A percentile compares a stretch with the other conserved stretches of the same genome.
phyloP scores from a whole-genome alignment of 2,797 vertebrate genomes.

The Acropternis orthonyx region DNA sequence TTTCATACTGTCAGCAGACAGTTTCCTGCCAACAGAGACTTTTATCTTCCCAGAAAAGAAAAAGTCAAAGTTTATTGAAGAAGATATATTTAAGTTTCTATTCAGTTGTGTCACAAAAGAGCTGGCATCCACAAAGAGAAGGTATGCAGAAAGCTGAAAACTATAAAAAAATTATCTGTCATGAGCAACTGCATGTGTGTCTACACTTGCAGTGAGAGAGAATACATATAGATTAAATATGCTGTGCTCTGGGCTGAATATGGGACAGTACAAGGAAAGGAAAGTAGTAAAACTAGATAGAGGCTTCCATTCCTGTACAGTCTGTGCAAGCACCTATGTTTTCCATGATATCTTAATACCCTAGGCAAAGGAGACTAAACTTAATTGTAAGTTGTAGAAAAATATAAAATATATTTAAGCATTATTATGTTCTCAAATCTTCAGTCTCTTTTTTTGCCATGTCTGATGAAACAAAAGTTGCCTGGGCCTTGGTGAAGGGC shows the following conservation, averaged over 20 bases:
- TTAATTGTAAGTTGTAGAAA: neutral
- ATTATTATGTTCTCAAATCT: neutral
- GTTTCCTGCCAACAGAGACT: neutral
- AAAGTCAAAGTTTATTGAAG: neutral
- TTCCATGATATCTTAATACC: neutral
- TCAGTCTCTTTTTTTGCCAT: neutral
- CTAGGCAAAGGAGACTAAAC: neutral
- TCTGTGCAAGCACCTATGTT: neutral
- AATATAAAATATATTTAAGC: neutral
- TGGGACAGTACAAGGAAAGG: neutral
- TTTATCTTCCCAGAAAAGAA: neutral
- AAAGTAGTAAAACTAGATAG: neutral
- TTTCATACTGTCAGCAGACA: neutral
- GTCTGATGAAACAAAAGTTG: neutral
- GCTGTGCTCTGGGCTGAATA: neutral
- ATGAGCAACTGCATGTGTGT: neutral
- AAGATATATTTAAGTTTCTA: neutral
- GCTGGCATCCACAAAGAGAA: neutral
- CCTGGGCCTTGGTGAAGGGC: neutral
- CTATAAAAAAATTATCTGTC: neutral
- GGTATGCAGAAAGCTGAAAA: neutral
- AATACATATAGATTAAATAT: neutral
- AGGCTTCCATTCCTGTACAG: neutral
- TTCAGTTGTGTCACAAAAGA: neutral
- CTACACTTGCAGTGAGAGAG: neutral